Percentiles rank a stretch among this genome's conserved stretches.
These are phyloP conservation scores for Sebastes matsubarae DNA, from an alignment of 2,797 vertebrate species.

Conservation along the genomic window DNA sequence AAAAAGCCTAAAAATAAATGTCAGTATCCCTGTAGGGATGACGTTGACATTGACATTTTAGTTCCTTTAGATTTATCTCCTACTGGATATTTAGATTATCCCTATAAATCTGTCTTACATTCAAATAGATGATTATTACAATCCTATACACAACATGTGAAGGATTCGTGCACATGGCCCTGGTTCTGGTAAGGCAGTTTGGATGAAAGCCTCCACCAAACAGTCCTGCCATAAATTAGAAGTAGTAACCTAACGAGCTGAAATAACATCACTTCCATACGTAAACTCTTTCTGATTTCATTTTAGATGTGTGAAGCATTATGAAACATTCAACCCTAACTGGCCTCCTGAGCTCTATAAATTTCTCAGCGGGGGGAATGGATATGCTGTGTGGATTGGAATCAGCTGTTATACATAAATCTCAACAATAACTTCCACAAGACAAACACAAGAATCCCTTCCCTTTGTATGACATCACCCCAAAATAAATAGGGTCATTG, in stretches of 20 bases:
- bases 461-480: conserved; percentile 30
- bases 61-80: not conserved
- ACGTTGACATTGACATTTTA: not conserved
- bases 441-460: conserved; percentile 38
- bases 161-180: not conserved
- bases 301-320: conserved; percentile 53
- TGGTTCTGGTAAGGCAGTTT: not conserved
- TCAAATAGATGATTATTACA: not conserved
- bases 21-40: not conserved
- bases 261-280: conserved; percentile 56
- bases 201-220: conserved; percentile 16
- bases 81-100: not conserved
- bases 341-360: conserved; percentile 60
- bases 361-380: conserved; percentile 31
- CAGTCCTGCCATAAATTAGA: conserved; percentile 23
- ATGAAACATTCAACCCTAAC: conserved; percentile 44
- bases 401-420: conserved; percentile 72
- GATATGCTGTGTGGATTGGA: conserved; percentile 54
- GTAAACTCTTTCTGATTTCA: conserved; percentile 40
- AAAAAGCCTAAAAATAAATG: not conserved
- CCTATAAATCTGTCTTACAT: not conserved
- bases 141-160: not conserved
- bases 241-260: conserved; percentile 32
- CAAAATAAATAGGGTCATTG: conserved; percentile 56
- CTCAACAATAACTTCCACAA: conserved; percentile 49